A percentile compares a stretch with the other conserved stretches of the same genome.
Evolutionary conservation across 2,888 invertebrate genomes (phyloP).

Genomic region (Phania funesta): DNA sequence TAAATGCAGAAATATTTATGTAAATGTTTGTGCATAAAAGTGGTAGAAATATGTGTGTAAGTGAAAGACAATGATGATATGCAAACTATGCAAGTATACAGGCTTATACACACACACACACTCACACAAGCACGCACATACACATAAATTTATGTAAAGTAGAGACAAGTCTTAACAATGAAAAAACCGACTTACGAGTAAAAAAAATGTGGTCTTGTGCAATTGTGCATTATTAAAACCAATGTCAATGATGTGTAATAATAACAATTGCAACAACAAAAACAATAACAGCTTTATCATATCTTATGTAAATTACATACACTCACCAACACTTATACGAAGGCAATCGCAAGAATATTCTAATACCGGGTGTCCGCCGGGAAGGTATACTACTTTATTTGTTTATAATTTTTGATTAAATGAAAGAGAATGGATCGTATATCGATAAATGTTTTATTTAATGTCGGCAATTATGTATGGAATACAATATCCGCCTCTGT

Average conservation of each 20-base stretch:
- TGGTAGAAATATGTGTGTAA: neutral
- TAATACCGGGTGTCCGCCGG: too few relatives aligned
- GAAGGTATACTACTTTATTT: too few relatives aligned
- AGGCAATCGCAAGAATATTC: neutral
- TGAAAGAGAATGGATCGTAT: too few relatives aligned
- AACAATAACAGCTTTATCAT: neutral
- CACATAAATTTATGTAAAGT: neutral
- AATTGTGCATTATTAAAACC: conserved; percentile 56
- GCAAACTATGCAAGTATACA: neutral
- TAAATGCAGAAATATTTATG: conserved; percentile 37
- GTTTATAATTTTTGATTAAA: too few relatives aligned
- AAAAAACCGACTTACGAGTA: neutral
- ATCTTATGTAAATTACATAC: neutral
- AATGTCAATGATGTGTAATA: conserved; percentile 53
- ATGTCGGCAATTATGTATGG: too few relatives aligned
- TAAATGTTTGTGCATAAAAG: neutral
- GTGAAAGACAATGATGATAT: neutral
- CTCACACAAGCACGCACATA: neutral
- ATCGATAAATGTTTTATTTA: too few relatives aligned
- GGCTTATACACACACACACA: neutral
- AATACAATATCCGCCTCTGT: too few relatives aligned
- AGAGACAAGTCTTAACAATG: neutral
- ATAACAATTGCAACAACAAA: conserved; percentile 14
- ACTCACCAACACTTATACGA: neutral
- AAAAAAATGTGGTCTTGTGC: conserved; percentile 36